A percentile compares a stretch with the other conserved stretches of the same genome.
Evolutionary conservation across 2,888 invertebrate genomes (phyloP).

Genomic region (Panopea generosa): DNA sequence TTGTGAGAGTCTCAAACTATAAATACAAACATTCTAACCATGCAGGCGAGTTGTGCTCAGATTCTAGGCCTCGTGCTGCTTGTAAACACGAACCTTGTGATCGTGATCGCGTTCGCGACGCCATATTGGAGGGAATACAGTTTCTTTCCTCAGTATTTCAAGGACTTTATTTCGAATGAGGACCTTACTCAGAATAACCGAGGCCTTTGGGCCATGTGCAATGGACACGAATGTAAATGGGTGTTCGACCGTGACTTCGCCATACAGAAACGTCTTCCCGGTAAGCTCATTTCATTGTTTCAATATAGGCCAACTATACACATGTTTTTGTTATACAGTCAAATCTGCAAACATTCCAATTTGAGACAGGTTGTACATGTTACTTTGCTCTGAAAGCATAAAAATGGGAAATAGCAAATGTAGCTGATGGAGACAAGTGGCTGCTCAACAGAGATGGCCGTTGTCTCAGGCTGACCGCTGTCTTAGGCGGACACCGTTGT

Average conservation of each 20-base stretch:
- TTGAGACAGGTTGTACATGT: too few species aligned
- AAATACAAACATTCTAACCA: conserved; percentile 6
- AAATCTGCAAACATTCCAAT: too few species aligned
- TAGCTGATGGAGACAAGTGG: too few species aligned
- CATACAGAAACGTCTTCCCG: conserved; percentile 16
- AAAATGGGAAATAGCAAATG: too few species aligned
- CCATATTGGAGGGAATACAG: conserved; percentile 68
- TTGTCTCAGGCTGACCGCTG: too few species aligned
- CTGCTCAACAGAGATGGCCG: too few species aligned
- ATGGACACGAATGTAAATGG: conserved; percentile 65
- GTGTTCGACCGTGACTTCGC: conserved; percentile 61
- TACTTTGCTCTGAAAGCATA: too few species aligned
- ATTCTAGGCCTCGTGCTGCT: conserved; percentile 72
- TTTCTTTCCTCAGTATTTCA: too few species aligned
- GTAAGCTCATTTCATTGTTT: conserved; percentile 18
- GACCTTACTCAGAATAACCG: conserved; percentile 41
- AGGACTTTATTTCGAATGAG: too few species aligned
- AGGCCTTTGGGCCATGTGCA: conserved; percentile 73
- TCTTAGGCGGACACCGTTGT: too few species aligned
- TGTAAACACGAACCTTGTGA: conserved; percentile 74
- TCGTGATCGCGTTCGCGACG: conserved; percentile 71
- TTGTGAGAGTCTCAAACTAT: not conserved
- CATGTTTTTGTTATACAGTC: too few species aligned
- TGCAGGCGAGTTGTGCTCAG: conserved; percentile 69
- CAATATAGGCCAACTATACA: too few species aligned